Conservation (phyloP, 2,888 invertebrate species). For the Andrena chrysosceles region DNA sequence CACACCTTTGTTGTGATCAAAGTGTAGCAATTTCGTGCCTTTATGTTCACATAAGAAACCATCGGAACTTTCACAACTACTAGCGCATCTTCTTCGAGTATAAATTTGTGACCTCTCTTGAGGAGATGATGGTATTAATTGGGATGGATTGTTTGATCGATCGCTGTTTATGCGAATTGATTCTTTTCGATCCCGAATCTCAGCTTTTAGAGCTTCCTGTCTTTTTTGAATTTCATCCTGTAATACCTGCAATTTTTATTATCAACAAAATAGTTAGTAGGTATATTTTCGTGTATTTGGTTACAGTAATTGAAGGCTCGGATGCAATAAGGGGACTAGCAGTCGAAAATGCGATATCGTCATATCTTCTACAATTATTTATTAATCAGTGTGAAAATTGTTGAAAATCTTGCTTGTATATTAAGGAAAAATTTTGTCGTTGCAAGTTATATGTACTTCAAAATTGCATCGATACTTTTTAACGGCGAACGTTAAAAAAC, state of each 20-base stretch:
- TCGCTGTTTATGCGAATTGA: slow-evolving; percentile 71
- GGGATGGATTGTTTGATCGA: slow-evolving; percentile 71
- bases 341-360: too few relatives aligned
- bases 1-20: slow-evolving; percentile 84
- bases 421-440: too few relatives aligned
- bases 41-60: slow-evolving; percentile 86
- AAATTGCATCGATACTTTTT: too few relatives aligned
- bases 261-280: slow-evolving; percentile 46
- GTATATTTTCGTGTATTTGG: neutral
- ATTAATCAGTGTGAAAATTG: too few relatives aligned
- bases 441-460: too few relatives aligned
- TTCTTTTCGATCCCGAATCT: slow-evolving; percentile 86
- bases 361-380: too few relatives aligned
- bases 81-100: slow-evolving; percentile 84
- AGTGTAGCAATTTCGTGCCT: slow-evolving; percentile 86
- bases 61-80: slow-evolving; percentile 87
- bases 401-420: too few relatives aligned
- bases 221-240: slow-evolving; percentile 91
- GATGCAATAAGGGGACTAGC: too few relatives aligned
- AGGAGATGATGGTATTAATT: slow-evolving; percentile 81
- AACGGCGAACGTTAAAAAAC: too few relatives aligned
- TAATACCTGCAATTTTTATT: slow-evolving; percentile 86
- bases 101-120: slow-evolving; percentile 79
- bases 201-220: slow-evolving; percentile 91
- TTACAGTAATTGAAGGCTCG: neutral